Base-by-base conservation (phyloP, 2,888 invertebrate species). In the Neocrepidodera transversa region DNA sequence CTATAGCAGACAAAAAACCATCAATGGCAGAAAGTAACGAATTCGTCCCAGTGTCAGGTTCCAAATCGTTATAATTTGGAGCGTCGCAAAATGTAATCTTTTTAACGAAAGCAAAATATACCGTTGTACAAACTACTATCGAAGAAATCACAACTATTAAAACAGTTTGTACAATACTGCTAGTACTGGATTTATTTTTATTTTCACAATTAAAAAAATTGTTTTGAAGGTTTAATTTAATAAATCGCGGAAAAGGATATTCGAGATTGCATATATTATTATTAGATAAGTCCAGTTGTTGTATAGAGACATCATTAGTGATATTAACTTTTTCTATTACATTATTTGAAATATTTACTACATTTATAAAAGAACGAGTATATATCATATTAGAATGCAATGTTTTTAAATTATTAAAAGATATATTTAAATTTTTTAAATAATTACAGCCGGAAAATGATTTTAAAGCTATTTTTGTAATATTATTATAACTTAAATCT, bases 91-190 rank as follows among this genome's bases (percentile, higher is more conserved):
- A 45, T 1, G 28, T 45, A 23, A 10, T 20, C 26, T 45, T 45
- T 14, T 45, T 45, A 11, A 45, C 28, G 10, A 45, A 45, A 14
- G 23, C 23, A 18, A 11, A 45, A 45, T 45, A 45, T 13, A 45
- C 13, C 16, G 26, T 26, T 13, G 16, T 45, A 7, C 23, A 7
- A 6, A 45, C 8, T 26, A 45, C 5, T 23, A 14, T 14, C 10
- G 16, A 14, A 13, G 23, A 23, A 13, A 45, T 45, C n/a, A 28
- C 4, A 7, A 45, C 28, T 7, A 14, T 26, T 1, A 45, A 6
- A 5, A 45, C n/a, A 14, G 28, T 45, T 16, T 23, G 23, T 23
- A 23, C 4, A 4, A 23, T 23, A 23, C 23, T 23, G 14, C n/a
- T 13, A 0, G 11, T 45, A n/a, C 14, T 45, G 13, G 26, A 14